Conservation (phyloP, 2,797 vertebrate genomes). For the Odontamblyopus rebecca region DNA sequence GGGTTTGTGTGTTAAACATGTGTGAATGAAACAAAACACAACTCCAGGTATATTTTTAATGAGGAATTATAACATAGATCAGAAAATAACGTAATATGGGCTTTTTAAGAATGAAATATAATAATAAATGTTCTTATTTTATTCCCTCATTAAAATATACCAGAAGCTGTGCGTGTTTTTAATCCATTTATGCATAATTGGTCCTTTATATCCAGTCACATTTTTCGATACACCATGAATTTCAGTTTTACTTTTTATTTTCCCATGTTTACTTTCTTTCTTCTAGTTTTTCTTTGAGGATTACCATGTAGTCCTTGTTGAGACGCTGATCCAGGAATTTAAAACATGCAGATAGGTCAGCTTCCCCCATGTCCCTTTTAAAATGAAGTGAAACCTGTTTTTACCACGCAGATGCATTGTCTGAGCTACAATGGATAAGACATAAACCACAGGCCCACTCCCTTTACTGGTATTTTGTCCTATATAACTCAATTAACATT, state of each 20-base stretch:
- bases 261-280: not conserved
- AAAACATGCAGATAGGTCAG: slow-evolving; percentile 49
- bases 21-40: too few species aligned
- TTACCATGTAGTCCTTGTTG: slow-evolving; percentile 19
- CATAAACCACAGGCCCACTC: not conserved
- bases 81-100: too few species aligned
- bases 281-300: not conserved
- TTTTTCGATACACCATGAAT: too few species aligned
- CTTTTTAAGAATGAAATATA: too few species aligned
- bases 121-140: too few species aligned
- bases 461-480: slow-evolving; percentile 22
- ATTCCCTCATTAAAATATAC: too few species aligned
- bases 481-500: not conserved
- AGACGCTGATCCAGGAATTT: slow-evolving; percentile 61
- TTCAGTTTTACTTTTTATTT: not conserved
- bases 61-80: too few species aligned
- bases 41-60: too few species aligned
- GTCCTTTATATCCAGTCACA: too few species aligned
- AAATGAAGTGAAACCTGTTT: slow-evolving; percentile 54
- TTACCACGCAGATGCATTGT: slow-evolving; percentile 42
- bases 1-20: too few species aligned
- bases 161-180: too few species aligned
- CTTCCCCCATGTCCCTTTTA: slow-evolving; percentile 15
- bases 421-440: slow-evolving; percentile 23
- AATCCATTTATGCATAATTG: too few species aligned